Conservation (phyloP, 1,140 invertebrate genomes). For the Drosophila setifemur region DNA sequence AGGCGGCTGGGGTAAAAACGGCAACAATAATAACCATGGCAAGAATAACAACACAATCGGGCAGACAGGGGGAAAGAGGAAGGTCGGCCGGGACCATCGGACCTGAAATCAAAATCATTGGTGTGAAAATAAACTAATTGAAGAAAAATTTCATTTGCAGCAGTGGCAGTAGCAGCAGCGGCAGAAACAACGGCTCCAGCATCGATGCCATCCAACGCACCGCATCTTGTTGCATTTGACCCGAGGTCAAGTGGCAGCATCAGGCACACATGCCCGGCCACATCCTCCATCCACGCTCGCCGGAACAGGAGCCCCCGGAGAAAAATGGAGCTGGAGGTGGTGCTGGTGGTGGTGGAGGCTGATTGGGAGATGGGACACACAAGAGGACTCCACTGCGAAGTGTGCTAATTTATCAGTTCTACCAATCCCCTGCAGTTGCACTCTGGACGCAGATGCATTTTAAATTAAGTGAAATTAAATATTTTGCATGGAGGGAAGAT, state of each 20-base stretch:
- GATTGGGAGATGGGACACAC: neutral
- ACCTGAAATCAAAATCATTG: constrained; percentile 77
- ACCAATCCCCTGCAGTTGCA: constrained; percentile 40
- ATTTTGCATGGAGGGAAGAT: neutral
- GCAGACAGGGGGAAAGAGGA: constrained; percentile 1
- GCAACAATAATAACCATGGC: constrained; percentile 24
- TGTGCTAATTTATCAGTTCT: constrained; percentile 62
- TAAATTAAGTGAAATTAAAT: neutral
- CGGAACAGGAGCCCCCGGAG: constrained; percentile 41
- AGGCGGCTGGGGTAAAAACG: constrained; percentile 27
- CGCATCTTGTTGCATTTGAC: constrained; percentile 74
- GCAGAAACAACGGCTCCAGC: neutral
- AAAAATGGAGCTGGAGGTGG: neutral
- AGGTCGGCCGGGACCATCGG: constrained; percentile 11
- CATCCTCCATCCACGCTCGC: neutral
- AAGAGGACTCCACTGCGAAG: constrained; percentile 10
- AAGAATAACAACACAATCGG: constrained; percentile 29
- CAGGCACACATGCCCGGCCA: constrained; percentile 17
- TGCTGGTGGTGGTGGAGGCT: neutral
- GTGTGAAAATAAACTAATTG: constrained; percentile 81
- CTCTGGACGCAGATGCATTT: neutral
- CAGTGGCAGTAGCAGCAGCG: constrained; percentile 1
- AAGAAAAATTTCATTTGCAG: constrained; percentile 77
- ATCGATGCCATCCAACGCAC: constrained; percentile 31
- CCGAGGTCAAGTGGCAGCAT: constrained; percentile 73